Evolutionary conservation across 2,888 invertebrate species (phyloP), one percentile per base, ranked within the genome.

Genomic region (Spodoptera exigua): DNA sequence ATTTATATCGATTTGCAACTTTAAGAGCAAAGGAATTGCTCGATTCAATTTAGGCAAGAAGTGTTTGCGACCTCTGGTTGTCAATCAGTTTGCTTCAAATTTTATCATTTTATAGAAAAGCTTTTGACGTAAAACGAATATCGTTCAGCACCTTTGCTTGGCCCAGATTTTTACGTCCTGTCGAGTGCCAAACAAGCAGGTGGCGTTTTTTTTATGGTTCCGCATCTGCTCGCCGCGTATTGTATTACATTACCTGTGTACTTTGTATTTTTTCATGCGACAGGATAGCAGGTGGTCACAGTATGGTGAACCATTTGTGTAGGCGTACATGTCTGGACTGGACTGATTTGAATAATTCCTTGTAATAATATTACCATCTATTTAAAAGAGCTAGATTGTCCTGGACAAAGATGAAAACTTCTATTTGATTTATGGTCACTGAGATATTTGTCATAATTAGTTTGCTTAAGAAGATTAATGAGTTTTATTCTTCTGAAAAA

Each of bases 121-220:
- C 48, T 61, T 61, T 60, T 52, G 54, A 40, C 64, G 39, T 57
- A 46, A 66, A 49, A 14, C 35, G 40, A 51, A 37, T 63, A 56
- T 64, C 63, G 62, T 60, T 67, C 54, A 61, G 58, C 59, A 70
- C 70, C 64, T 69, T 61, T 69, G 52, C 58, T 54, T 65, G 69
- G 18, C 51, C 69, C 64, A 70, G 66, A 73, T 78, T 75, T 76
- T 74, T 71, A 62, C 66, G 63, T 73, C 76, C 70, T 74, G 80
- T 77, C 78, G 68, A 77, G 70, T 76, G 71, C 70, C 63, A 56
- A 73, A 67, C 62, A 52, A 67, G 74, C 87, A 85, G 85, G 83
- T 85, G 83, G 53, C 52, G 39, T 55, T 72, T 71, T 81, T 82
- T 80, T 75, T 77, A 68, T 71, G 70, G 72, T 66, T 74, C 71